Evolutionary conservation across 1,140 invertebrate genomes (phyloP).

Genomic region (Ylistrum balloti): DNA sequence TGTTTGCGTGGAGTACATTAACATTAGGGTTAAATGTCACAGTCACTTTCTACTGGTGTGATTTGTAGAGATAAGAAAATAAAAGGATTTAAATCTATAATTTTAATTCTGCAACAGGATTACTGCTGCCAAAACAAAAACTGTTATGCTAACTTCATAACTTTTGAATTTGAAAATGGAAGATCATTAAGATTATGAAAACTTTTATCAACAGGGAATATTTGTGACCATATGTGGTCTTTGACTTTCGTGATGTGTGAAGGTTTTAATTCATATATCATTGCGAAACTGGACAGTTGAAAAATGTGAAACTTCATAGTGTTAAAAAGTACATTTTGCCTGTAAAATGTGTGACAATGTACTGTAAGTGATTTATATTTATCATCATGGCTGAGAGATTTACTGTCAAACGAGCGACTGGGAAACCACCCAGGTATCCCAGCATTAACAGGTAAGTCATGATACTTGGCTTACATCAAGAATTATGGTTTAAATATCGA

Average conservation of each 20-base stretch:
- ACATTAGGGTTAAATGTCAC: not conserved
- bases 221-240: not conserved
- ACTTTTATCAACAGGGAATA: not conserved
- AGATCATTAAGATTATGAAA: not conserved
- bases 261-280: not conserved
- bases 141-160: too few species aligned
- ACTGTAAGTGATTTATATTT: not conserved
- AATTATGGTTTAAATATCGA: not conserved
- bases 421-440: conserved; percentile 19
- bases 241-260: too few species aligned
- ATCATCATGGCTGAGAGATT: not conserved
- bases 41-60: not conserved
- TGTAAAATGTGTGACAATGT: not conserved
- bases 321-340: not conserved
- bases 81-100: not conserved
- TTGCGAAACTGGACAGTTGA: not conserved
- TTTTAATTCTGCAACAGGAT: not conserved
- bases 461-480: not conserved
- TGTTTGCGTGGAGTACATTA: not conserved
- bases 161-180: too few species aligned
- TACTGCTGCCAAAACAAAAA: not conserved
- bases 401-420: not conserved
- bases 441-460: not conserved
- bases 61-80: not conserved
- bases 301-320: not conserved